Evolutionary conservation across 2,797 vertebrate genomes (phyloP).

Genomic region (Gymnocypris eckloni): DNA sequence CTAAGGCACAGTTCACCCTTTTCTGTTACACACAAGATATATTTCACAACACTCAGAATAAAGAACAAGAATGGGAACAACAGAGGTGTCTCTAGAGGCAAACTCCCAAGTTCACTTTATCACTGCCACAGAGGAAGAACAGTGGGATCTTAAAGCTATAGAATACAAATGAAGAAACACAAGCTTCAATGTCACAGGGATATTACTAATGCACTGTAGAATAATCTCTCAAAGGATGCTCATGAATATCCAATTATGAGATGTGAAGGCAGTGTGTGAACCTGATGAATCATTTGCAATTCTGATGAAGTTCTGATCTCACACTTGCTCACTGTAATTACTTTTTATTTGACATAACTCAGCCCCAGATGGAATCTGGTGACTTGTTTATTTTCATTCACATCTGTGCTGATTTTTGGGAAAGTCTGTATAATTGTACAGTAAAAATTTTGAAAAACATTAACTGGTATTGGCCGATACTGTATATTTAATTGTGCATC

Average conservation of each 20-base stretch:
- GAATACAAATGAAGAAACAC: conserved; percentile 38
- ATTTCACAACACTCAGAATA: conserved; percentile 34
- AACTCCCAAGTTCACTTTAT: conserved; percentile 11
- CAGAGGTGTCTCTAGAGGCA: conserved; percentile 40
- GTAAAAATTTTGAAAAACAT: not conserved
- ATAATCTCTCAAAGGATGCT: conserved; percentile 20
- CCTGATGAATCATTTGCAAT: conserved; percentile 8
- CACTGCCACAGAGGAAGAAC: conserved; percentile 19
- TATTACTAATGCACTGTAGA: conserved; percentile 14
- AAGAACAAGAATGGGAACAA: conserved; percentile 40
- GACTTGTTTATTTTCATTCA: not conserved
- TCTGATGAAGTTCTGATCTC: conserved; percentile 4
- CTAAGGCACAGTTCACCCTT: conserved; percentile 12
- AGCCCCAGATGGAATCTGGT: not conserved
- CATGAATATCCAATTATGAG: conserved; percentile 9
- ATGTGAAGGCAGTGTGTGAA: not conserved
- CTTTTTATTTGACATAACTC: conserved; percentile 4
- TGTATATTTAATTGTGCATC: not conserved
- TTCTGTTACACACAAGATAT: conserved; percentile 36
- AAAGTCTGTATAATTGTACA: conserved; percentile 1
- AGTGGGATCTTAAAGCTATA: conserved; percentile 26
- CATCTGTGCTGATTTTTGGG: not conserved
- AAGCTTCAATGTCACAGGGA: conserved; percentile 22
- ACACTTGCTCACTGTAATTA: not conserved
- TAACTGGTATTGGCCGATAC: not conserved